Base-by-base conservation (phyloP, 2,113 vertebrate genomes). In the Megaceryle maxima region DNA sequence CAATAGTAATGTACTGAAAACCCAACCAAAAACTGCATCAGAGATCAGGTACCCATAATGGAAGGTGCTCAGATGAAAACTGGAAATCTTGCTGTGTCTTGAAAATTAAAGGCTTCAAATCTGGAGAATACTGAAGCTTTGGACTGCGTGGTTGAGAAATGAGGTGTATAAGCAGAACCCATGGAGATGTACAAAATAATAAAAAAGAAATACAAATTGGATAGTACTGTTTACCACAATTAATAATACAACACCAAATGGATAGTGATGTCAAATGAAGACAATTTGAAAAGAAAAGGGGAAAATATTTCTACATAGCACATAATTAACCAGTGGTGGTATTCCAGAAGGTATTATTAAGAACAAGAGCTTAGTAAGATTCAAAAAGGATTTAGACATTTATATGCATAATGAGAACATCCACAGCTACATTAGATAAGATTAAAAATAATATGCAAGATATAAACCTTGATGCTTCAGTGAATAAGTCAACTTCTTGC, bases 331-430 rank as follows among this genome's bases (percentile, higher is more conserved):
- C 1, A 6, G 35, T 41, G n/a, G 8, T 56, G n/a, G 59, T 88
- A 85, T 70, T 88, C 41, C 90, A 77, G 35, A 53, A 86, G 53
- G 50, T 74, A 80, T 88, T 86, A 90, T 24, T 14, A 88, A 90
- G n/a, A 85, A 50, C 26, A 88, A 90, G 55, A 77, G 55, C 60
- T 88, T 69, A 77, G 21, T n/a, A 92, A 86, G 63, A 67, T 59
- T 83, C 50, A 67, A 59, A 95, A 90, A 59, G 50, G 68, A 92
- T 93, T 94, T 77, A 95, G 68, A 69, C 25, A 63, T 63, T 88
- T 77, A 90, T 80, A 63, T 74, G 70, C 53, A 69, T 66, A 87
- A 87, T 75, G 41, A 90, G 29, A 90, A 92, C 35, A 92, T 83
- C 51, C 74, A 79, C 57, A 75, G 29, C 13, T 66, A 79, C 66